phyloP scores from a whole-genome alignment of 2,888 invertebrate species.

The Listrodromus nycthemerus region DNA sequence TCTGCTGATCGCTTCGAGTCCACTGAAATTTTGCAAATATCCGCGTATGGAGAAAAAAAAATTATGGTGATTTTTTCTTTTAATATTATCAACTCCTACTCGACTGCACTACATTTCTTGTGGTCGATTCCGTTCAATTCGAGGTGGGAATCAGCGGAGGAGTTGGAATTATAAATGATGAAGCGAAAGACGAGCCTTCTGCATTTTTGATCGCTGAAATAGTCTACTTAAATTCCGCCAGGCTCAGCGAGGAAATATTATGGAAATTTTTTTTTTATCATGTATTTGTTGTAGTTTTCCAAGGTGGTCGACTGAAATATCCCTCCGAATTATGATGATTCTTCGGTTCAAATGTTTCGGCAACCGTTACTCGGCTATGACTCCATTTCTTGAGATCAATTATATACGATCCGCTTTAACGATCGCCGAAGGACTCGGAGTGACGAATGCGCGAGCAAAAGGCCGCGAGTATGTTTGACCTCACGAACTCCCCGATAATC shows the following conservation, averaged over 20 bases:
- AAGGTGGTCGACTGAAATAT: neutral
- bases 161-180: no score
- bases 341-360: neutral
- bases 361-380: neutral
- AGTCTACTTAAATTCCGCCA: neutral
- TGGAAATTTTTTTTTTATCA: neutral
- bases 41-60: neutral
- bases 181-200: neutral
- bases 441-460: neutral
- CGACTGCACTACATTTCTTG: no score
- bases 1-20: neutral
- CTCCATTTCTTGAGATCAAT: neutral
- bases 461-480: neutral
- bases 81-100: no score
- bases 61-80: neutral
- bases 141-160: no score
- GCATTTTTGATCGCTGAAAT: neutral
- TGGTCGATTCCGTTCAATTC: no score
- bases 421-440: no score
- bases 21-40: neutral
- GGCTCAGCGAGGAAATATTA: neutral
- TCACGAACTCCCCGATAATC: slow-evolving; percentile 22
- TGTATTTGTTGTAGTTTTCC: no score
- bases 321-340: neutral
- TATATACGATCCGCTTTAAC: no score